phyloP scores from a whole-genome alignment of 1,140 invertebrate species.

The Elymnias hypermnestra region DNA sequence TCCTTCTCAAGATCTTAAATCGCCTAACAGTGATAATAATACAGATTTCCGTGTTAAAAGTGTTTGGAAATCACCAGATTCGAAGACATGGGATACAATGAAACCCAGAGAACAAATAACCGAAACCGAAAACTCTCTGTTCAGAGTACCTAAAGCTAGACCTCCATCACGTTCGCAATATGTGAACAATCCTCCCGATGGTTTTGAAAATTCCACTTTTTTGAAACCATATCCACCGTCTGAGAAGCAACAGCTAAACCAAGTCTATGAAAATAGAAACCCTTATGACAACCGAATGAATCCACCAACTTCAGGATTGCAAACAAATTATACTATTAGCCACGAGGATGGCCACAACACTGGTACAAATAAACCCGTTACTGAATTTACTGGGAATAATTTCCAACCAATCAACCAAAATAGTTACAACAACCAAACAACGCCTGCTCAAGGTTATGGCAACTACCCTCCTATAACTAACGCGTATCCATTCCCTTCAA shows the following conservation, averaged over 20 bases:
- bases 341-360: constrained; percentile 62
- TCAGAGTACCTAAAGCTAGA: constrained; percentile 80
- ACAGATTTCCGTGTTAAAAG: constrained; percentile 49
- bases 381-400: constrained; percentile 61
- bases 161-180: constrained; percentile 79
- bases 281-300: constrained; percentile 58
- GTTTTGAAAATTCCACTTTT: constrained; percentile 70
- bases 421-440: constrained; percentile 54
- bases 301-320: constrained; percentile 38
- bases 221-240: constrained; percentile 76
- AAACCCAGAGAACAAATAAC: constrained; percentile 47
- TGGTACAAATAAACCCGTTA: constrained; percentile 38
- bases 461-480: constrained; percentile 73
- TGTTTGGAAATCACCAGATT: constrained; percentile 69
- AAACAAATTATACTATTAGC: constrained; percentile 63
- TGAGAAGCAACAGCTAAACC: constrained; percentile 50
- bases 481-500: constrained; percentile 64
- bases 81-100: constrained; percentile 60
- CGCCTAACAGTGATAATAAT: constrained; percentile 53
- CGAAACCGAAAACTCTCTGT: constrained; percentile 76
- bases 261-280: constrained; percentile 63
- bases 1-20: constrained; percentile 56
- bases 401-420: constrained; percentile 62
- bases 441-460: constrained; percentile 62
- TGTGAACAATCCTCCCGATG: constrained; percentile 50